Conservation (phyloP, 1,140 invertebrate species). For the Bathynomus jamesi region DNA sequence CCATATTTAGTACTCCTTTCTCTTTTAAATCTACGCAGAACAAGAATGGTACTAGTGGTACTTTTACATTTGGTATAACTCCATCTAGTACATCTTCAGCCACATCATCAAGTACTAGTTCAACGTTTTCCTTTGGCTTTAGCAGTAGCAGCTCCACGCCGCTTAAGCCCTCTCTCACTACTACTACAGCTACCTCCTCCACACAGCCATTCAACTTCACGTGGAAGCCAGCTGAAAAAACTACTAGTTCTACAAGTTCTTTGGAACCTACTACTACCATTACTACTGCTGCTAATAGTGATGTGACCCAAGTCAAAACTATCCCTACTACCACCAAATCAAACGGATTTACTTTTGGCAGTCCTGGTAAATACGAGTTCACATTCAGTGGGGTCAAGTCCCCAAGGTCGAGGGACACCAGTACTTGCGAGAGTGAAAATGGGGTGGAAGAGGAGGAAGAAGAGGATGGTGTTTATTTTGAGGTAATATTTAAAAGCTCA, state of each 20-base stretch:
- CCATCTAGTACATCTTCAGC: background rate
- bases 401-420: constrained; percentile 40
- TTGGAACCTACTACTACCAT: background rate
- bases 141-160: constrained; percentile 1
- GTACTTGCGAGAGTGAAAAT: constrained; percentile 35
- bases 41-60: constrained; percentile 32
- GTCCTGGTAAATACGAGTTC: constrained; percentile 54
- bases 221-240: background rate
- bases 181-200: background rate
- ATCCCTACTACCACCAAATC: constrained; percentile 16
- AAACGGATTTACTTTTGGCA: constrained; percentile 48
- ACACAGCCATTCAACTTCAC: background rate
- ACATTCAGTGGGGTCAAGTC: constrained; percentile 48
- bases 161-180: background rate
- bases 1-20: constrained; percentile 40
- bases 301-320: constrained; percentile 22
- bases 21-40: constrained; percentile 16
- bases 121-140: constrained; percentile 35
- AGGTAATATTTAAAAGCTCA: constrained; percentile 15
- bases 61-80: constrained; percentile 41
- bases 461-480: constrained; percentile 50
- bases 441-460: constrained; percentile 50
- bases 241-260: background rate
- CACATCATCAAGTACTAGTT: constrained; percentile 17
- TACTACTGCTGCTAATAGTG: constrained; percentile 34